Conservation (phyloP, 1,140 invertebrate species). For the Drosophila sp. region DNA sequence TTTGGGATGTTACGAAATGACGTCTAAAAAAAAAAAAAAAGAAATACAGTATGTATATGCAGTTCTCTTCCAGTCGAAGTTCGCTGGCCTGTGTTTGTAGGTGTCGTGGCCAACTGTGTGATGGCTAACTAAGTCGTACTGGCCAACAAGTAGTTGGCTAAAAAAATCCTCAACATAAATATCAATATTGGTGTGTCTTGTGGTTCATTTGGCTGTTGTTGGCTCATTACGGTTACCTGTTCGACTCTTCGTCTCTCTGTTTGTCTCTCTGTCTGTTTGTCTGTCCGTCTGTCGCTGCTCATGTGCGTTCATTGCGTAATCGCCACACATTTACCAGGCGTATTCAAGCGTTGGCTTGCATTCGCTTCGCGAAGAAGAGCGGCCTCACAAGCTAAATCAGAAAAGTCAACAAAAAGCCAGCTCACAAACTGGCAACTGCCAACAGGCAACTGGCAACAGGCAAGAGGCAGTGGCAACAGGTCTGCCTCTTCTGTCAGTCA, state of each 20-base stretch:
- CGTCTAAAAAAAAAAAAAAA: slow-evolving; percentile 1
- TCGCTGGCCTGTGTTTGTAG: slow-evolving; percentile 58
- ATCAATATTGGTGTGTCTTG: slow-evolving; percentile 75
- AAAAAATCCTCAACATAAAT: slow-evolving; percentile 70
- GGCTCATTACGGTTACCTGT: slow-evolving; percentile 76
- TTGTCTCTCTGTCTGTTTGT: slow-evolving; percentile 23
- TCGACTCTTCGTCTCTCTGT: slow-evolving; percentile 10
- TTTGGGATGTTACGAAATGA: slow-evolving; percentile 65
- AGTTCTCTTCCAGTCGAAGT: slow-evolving; percentile 32
- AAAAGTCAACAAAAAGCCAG: slow-evolving; percentile 77
- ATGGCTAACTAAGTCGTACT: slow-evolving; percentile 43
- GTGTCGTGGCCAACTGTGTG: slow-evolving; percentile 46
- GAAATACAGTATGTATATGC: slow-evolving; percentile 40
- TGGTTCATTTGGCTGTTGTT: slow-evolving; percentile 35
- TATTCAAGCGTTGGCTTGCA: slow-evolving; percentile 65
- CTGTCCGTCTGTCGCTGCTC: slow-evolving; percentile 48
- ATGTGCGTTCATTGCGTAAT: slow-evolving; percentile 79
- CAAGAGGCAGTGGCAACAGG: slow-evolving; percentile 31
- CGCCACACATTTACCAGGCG: slow-evolving; percentile 72
- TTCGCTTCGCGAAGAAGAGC: slow-evolving; percentile 59
- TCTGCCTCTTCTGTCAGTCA: slow-evolving; percentile 29
- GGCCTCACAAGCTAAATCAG: slow-evolving; percentile 52
- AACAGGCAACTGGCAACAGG: slow-evolving; percentile 16
- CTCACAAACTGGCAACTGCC: slow-evolving; percentile 1
- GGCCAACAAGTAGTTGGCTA: slow-evolving; percentile 21